These are phyloP conservation scores for Achlya flavicornis DNA, from an alignment of 2,888 invertebrate species.

Conservation along the genomic window DNA sequence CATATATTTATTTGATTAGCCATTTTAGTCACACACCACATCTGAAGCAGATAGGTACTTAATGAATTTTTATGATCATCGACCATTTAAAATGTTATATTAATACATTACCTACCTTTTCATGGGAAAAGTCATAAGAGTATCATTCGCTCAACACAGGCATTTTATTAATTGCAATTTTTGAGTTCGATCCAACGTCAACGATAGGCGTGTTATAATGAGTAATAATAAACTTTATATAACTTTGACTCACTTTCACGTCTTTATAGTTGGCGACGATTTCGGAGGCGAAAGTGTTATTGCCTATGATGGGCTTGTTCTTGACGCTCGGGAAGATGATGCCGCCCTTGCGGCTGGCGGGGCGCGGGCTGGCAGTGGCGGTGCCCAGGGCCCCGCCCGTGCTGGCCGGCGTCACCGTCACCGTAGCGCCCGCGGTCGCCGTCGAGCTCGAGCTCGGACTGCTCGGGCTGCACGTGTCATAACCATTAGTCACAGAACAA, in stretches of 20 bases:
- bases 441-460: slow-evolving; percentile 44
- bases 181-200: slow-evolving; percentile 38
- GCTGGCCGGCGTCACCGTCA: slow-evolving; percentile 66
- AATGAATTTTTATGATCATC: too few species aligned
- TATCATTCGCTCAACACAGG: slow-evolving; percentile 34
- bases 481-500: slow-evolving; percentile 64
- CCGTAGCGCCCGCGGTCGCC: slow-evolving; percentile 50
- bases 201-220: slow-evolving; percentile 41
- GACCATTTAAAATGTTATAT: background rate
- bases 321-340: slow-evolving; percentile 96
- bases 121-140: slow-evolving; percentile 31
- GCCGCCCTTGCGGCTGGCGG: slow-evolving; percentile 87
- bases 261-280: slow-evolving; percentile 90
- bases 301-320: slow-evolving; percentile 93
- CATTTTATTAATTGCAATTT: slow-evolving; percentile 42
- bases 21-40: background rate
- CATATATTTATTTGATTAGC: background rate
- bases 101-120: background rate
- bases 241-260: slow-evolving; percentile 88
- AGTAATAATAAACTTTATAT: slow-evolving; percentile 48
- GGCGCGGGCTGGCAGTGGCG: slow-evolving; percentile 71
- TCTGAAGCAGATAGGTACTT: slow-evolving; percentile 1
- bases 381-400: slow-evolving; percentile 49
- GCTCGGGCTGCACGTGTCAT: slow-evolving; percentile 76
- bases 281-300: slow-evolving; percentile 92